Evolutionary conservation across 2,113 vertebrate genomes (phyloP).

Genomic region (Protomyctophum bolini): DNA sequence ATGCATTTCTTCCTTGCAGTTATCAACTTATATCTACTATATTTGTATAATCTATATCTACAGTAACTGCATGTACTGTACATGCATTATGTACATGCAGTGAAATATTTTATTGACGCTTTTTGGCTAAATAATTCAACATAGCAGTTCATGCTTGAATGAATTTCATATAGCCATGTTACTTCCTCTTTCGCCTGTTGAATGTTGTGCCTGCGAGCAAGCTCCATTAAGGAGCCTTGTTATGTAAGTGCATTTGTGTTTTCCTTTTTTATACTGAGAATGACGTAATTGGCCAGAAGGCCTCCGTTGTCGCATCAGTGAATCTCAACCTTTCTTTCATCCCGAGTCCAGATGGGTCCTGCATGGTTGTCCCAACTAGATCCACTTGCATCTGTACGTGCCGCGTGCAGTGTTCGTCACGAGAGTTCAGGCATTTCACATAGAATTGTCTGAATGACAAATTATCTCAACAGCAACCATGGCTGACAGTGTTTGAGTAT

Average conservation of each 20-base stretch:
- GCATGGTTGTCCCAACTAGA: neutral
- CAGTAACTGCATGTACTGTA: slow-evolving; percentile 1
- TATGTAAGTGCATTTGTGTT: slow-evolving; percentile 55
- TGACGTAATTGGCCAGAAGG: slow-evolving; percentile 59
- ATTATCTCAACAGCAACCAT: neutral
- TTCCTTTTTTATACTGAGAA: slow-evolving; percentile 19
- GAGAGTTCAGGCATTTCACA: neutral
- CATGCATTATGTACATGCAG: neutral
- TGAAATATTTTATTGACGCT: slow-evolving; percentile 57
- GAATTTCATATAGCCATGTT: slow-evolving; percentile 41
- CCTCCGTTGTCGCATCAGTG: slow-evolving; percentile 33
- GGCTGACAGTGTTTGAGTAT: neutral
- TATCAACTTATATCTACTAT: no score
- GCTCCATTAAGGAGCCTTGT: slow-evolving; percentile 38
- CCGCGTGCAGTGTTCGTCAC: no score
- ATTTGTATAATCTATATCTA: no score
- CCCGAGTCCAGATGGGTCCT: slow-evolving; percentile 11
- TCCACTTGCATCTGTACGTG: neutral
- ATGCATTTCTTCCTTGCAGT: neutral
- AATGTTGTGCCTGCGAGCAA: slow-evolving; percentile 21
- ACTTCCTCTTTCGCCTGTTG: slow-evolving; percentile 37
- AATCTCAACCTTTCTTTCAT: slow-evolving; percentile 23
- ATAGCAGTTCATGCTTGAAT: slow-evolving; percentile 43
- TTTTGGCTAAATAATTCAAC: slow-evolving; percentile 65
- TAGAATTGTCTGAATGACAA: neutral